phyloP scores from a whole-genome alignment of 2,888 invertebrate species.

The Biston stratarius region DNA sequence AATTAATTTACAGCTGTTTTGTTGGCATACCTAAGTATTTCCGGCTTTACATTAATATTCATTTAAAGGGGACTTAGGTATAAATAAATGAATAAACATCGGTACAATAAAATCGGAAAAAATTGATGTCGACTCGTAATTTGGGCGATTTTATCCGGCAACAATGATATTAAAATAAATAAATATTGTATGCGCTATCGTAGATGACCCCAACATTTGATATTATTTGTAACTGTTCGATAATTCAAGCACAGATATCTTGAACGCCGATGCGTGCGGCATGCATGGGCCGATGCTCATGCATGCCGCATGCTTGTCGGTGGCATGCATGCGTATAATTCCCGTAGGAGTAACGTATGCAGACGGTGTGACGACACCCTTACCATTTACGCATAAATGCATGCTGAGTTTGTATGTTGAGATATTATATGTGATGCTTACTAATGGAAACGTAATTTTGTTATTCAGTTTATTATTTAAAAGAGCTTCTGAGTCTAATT shows the following conservation, averaged over 20 bases:
- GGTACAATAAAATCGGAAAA: neutral
- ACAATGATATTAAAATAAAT: no score
- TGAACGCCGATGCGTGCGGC: neutral
- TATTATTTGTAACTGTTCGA: conserved; percentile 8
- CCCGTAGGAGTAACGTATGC: conserved; percentile 22
- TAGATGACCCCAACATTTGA: no score
- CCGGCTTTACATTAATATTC: conserved; percentile 31
- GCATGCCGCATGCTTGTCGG: conserved; percentile 17
- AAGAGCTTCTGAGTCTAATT: neutral
- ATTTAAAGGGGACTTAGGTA: conserved; percentile 11
- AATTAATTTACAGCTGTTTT: conserved; percentile 39
- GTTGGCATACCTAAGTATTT: conserved; percentile 15
- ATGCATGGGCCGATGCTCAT: conserved; percentile 6
- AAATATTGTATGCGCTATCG: no score
- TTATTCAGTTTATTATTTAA: neutral
- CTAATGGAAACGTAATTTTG: neutral
- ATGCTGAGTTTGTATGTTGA: neutral
- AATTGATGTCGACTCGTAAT: no score
- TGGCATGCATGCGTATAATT: conserved; percentile 21
- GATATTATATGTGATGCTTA: neutral
- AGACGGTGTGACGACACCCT: conserved; percentile 34
- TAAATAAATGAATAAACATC: neutral
- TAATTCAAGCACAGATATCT: conserved; percentile 14
- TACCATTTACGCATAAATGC: conserved; percentile 8
- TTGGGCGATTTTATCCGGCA: no score